These are phyloP conservation scores for Drosophila parabipectinata DNA, from an alignment of 1,140 invertebrate species.

Conservation along the genomic window DNA sequence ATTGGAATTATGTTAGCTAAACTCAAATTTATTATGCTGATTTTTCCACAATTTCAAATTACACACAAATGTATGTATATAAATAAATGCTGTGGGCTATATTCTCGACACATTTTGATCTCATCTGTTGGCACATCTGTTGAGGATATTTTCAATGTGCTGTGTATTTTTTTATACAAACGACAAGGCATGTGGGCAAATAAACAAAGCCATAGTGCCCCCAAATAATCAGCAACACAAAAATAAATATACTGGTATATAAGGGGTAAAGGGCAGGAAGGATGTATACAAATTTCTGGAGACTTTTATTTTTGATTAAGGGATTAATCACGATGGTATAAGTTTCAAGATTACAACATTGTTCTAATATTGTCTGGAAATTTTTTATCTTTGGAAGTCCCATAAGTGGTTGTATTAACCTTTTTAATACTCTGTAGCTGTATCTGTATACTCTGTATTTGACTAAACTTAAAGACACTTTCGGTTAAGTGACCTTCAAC, in stretches of 20 bases:
- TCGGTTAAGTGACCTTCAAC: constrained; percentile 13
- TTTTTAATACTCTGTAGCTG: no score
- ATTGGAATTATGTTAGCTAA: constrained; percentile 44
- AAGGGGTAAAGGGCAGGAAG: constrained; percentile 14
- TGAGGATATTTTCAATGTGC: constrained; percentile 41
- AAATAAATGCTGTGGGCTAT: constrained; percentile 7
- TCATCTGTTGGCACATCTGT: constrained; percentile 65
- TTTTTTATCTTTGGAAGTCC: neutral
- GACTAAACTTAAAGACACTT: neutral
- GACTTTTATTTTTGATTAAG: neutral
- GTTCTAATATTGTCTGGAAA: neutral
- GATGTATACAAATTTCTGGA: constrained; percentile 8
- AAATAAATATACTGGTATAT: constrained; percentile 34
- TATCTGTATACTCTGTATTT: no score
- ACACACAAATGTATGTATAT: neutral
- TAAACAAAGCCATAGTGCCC: constrained; percentile 40
- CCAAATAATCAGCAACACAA: constrained; percentile 24
- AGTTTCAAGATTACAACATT: neutral
- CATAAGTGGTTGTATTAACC: neutral
- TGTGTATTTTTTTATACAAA: constrained; percentile 27
- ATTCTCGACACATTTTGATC: constrained; percentile 47
- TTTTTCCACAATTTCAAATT: constrained; percentile 43
- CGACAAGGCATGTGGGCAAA: constrained; percentile 43
- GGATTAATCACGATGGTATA: neutral
- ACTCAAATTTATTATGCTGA: constrained; percentile 34